Conservation (phyloP, 2,888 invertebrate genomes). For the Dolichomitus sp. region DNA sequence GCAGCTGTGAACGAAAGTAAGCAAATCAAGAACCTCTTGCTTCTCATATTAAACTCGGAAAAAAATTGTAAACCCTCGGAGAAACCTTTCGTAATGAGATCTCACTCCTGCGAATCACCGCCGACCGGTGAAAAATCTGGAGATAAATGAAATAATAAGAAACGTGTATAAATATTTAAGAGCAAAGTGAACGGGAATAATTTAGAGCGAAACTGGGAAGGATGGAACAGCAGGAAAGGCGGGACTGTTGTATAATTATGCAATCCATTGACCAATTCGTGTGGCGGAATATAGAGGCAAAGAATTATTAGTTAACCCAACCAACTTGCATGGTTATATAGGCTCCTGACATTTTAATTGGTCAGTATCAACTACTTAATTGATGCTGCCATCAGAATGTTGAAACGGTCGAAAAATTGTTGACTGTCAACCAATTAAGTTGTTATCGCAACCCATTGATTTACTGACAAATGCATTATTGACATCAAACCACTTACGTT, state of each 20-base stretch:
- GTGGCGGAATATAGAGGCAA: neutral
- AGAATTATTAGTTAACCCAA: neutral
- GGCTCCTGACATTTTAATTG: too few species aligned
- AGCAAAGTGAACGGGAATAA: constrained; percentile 18
- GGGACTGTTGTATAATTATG: neutral
- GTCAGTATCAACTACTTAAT: too few species aligned
- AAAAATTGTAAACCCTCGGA: constrained; percentile 19
- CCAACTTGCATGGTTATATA: too few species aligned
- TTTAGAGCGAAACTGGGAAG: neutral
- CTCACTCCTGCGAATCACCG: neutral
- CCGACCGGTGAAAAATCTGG: neutral
- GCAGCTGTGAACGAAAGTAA: constrained; percentile 60
- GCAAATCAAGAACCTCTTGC: constrained; percentile 45
- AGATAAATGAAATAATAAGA: constrained; percentile 41
- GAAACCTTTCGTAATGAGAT: constrained; percentile 48
- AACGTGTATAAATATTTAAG: constrained; percentile 16
- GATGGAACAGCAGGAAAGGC: neutral
- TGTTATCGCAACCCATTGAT: too few species aligned
- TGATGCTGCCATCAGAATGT: too few species aligned
- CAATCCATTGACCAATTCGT: neutral
- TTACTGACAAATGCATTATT: too few species aligned
- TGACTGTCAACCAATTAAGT: too few species aligned
- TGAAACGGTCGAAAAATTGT: too few species aligned
- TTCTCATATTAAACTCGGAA: constrained; percentile 36
- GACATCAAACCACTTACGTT: too few species aligned